phyloP scores from a whole-genome alignment of 1,140 invertebrate species.

The Meloidogyne floridensis region DNA sequence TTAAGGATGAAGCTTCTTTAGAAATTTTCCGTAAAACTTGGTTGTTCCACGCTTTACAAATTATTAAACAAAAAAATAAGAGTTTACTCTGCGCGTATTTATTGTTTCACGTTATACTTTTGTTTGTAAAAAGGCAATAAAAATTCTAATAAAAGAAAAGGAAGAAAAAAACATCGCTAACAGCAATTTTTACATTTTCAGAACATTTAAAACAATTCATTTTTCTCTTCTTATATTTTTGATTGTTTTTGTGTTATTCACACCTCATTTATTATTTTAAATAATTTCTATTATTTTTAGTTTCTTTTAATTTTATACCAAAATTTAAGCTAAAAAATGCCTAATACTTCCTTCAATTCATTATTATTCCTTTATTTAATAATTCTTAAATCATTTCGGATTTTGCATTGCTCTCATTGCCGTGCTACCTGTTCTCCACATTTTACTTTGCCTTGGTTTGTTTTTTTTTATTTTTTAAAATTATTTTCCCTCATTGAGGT shows the following conservation, averaged over 20 bases:
- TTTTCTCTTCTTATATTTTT: background rate
- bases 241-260: background rate
- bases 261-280: background rate
- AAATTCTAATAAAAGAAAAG: background rate
- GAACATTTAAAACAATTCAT: background rate
- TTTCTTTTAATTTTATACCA: background rate
- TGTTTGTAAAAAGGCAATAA: background rate
- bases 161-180: background rate
- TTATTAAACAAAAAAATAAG: no score
- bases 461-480: background rate
- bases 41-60: no score
- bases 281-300: background rate
- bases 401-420: slow-evolving; percentile 13
- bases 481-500: background rate
- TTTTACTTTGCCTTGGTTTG: slow-evolving; percentile 29
- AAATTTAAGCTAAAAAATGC: background rate
- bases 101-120: no score
- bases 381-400: background rate
- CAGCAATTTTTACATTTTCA: background rate
- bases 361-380: background rate
- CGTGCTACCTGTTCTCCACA: slow-evolving; percentile 30
- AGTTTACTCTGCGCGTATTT: no score
- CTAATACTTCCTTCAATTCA: background rate
- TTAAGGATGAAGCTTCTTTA: no score
- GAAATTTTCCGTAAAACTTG: no score